Evolutionary conservation across 2,888 invertebrate genomes (phyloP).

Genomic region (Gastrophysa polygoni): DNA sequence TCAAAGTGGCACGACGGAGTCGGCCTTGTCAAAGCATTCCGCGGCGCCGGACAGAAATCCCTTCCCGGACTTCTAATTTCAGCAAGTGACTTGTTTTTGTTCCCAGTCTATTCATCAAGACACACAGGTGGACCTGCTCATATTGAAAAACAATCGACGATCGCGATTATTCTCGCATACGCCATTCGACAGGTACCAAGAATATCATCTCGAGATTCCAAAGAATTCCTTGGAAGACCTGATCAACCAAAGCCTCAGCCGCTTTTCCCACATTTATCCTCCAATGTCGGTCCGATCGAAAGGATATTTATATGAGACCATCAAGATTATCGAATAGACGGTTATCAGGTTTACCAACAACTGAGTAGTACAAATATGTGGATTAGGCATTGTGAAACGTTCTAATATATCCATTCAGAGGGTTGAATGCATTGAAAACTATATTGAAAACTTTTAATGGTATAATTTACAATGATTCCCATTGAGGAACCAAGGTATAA

Average conservation of each 20-base stretch:
- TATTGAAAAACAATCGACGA: conserved; percentile 43
- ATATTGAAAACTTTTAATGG: no score
- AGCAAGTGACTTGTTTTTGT: conserved; percentile 57
- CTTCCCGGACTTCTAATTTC: conserved; percentile 58
- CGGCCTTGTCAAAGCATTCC: conserved; percentile 54
- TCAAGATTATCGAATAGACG: no score
- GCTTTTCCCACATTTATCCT: conserved; percentile 28
- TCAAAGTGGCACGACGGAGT: conserved; percentile 38
- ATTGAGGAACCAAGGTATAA: no score
- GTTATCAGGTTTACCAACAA: no score
- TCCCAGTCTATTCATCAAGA: conserved; percentile 48
- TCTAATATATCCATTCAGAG: no score
- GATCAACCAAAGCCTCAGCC: conserved; percentile 21
- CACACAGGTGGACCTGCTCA: conserved; percentile 21
- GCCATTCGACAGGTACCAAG: conserved; percentile 27
- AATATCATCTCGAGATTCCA: conserved; percentile 14
- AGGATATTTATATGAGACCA: no score
- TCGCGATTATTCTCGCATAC: conserved; percentile 41
- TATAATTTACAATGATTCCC: no score
- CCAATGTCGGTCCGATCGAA: neutral
- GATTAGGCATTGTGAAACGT: no score
- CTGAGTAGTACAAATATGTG: no score
- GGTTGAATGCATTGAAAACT: no score
- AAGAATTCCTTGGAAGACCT: conserved; percentile 10
- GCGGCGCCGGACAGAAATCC: conserved; percentile 50